phyloP scores from a whole-genome alignment of 2,113 vertebrate genomes.

The pig (Sus scrofa) region T2T-Sscrofa CM000820.6:117816001-117816500 shows the following conservation, averaged over 20 bases:
- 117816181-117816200: neutral
- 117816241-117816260: neutral
- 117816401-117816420: neutral
- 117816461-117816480: neutral
- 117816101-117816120: neutral
- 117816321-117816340: neutral
- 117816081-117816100: neutral
- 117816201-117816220: neutral
- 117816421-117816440: neutral
- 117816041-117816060: neutral
- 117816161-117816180: rapidly evolving
- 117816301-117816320: rapidly evolving
- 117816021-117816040: neutral
- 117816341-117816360: neutral
- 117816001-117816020: neutral
- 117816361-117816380: neutral
- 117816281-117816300: neutral
- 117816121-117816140: neutral
- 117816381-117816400: neutral
- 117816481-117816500: neutral
- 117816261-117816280: neutral
- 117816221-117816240: neutral
- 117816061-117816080: neutral
- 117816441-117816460: neutral
- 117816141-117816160: neutral